Conservation (phyloP, 2,797 vertebrate species). For the Limosa lapponica region DNA sequence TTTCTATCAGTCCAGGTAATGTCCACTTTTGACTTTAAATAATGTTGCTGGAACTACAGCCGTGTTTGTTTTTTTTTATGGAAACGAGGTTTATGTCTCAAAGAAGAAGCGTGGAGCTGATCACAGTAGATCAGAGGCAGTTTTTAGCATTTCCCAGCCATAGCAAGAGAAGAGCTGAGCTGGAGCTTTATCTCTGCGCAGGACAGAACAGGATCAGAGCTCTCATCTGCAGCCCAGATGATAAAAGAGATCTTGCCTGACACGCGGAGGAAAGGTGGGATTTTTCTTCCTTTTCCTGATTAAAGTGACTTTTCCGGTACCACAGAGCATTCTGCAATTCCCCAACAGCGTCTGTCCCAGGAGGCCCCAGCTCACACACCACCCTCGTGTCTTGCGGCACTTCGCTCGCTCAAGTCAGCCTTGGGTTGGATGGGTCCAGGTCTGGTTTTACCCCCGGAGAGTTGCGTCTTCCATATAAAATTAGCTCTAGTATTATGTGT, state of each 20-base stretch:
- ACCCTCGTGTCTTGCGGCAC: fast-evolving
- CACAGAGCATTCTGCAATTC: not conserved
- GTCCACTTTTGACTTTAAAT: not conserved
- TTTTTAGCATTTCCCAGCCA: not conserved
- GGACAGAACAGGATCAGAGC: not conserved
- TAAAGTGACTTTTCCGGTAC: not conserved
- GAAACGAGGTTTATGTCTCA: not conserved
- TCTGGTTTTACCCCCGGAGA: not conserved
- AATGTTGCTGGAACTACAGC: not conserved
- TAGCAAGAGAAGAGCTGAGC: not conserved
- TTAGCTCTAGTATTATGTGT: not conserved
- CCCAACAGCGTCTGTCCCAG: not conserved
- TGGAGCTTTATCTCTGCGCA: not conserved
- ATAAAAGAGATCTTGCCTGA: constrained; percentile 26
- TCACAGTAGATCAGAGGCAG: not conserved
- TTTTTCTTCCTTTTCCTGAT: not conserved
- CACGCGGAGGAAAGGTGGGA: not conserved
- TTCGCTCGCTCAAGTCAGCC: not conserved
- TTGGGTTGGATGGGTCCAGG: not conserved
- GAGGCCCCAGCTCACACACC: fast-evolving
- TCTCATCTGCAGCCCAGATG: constrained; percentile 23
- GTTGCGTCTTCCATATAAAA: not conserved
- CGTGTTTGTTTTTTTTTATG: fast-evolving
- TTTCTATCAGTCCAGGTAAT: not conserved
- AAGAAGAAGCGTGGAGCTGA: not conserved